Percentiles rank a stretch among this genome's conserved stretches.
Evolutionary conservation across 2,113 vertebrate species (phyloP).

Genomic region (Paedocypris sp.): DNA sequence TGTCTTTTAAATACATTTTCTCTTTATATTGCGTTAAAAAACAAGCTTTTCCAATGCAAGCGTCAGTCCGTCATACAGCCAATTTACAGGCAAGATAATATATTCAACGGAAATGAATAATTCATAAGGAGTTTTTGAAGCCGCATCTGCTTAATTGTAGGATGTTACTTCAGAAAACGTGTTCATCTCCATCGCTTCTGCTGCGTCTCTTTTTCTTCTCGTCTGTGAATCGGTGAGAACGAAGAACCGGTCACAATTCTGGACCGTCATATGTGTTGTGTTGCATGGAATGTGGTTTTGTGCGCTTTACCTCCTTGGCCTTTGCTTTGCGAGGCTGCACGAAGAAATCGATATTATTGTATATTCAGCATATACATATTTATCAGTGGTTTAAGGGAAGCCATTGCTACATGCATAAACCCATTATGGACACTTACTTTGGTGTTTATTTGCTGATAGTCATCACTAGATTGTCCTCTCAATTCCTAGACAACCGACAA

Average conservation of each 20-base stretch:
- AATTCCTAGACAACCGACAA: slow-evolving; percentile 21
- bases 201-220: not conserved
- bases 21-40: too few species aligned
- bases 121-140: not conserved
- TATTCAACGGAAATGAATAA: not conserved
- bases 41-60: too few species aligned
- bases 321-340: slow-evolving; percentile 40
- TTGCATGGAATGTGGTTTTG: not conserved
- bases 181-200: slow-evolving; percentile 23
- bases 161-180: not conserved
- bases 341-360: not conserved
- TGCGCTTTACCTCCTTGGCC: slow-evolving; percentile 34
- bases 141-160: not conserved
- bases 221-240: too few species aligned
- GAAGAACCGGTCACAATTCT: too few species aligned
- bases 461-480: slow-evolving; percentile 17
- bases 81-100: not conserved
- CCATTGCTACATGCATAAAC: too few species aligned
- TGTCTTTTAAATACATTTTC: too few species aligned
- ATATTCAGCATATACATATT: too few species aligned
- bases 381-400: too few species aligned
- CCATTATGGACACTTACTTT: too few species aligned
- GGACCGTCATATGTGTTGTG: too few species aligned
- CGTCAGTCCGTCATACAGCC: too few species aligned
- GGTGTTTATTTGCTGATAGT: slow-evolving; percentile 39